Conservation (phyloP, 2,888 invertebrate genomes). For the Sicus ferrugineus region DNA sequence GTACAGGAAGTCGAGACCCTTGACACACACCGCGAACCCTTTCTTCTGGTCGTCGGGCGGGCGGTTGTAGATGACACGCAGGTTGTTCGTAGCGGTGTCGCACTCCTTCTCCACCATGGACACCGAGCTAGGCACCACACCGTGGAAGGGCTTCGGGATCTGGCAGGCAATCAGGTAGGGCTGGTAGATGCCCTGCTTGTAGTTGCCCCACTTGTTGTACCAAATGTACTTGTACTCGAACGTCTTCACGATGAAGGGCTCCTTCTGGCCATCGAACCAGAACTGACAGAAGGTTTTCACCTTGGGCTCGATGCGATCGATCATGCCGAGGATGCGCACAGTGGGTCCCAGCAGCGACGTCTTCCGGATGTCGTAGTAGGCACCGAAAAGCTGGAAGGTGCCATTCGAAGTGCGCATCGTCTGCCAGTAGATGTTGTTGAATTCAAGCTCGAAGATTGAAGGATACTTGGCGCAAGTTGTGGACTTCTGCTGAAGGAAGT, state of each 20-base stretch:
- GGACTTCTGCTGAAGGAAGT: constrained; percentile 69
- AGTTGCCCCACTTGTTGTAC: constrained; percentile 95
- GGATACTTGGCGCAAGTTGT: constrained; percentile 84
- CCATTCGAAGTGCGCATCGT: constrained; percentile 81
- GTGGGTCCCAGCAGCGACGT: constrained; percentile 83
- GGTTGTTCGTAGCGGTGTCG: constrained; percentile 84
- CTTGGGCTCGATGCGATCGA: constrained; percentile 86
- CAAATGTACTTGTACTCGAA: constrained; percentile 94
- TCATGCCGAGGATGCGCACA: constrained; percentile 86
- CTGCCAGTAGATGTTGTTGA: constrained; percentile 95
- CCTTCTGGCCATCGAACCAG: constrained; percentile 86
- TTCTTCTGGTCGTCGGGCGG: constrained; percentile 72
- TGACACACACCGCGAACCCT: constrained; percentile 91
- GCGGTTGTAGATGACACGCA: constrained; percentile 82
- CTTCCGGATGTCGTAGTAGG: constrained; percentile 84
- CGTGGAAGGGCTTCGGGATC: constrained; percentile 77
- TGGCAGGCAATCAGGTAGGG: constrained; percentile 90
- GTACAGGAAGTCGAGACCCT: constrained; percentile 91
- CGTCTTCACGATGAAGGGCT: constrained; percentile 81
- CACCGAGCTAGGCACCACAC: constrained; percentile 81
- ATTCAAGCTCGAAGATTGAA: constrained; percentile 87
- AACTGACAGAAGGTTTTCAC: constrained; percentile 85
- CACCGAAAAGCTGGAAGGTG: constrained; percentile 90
- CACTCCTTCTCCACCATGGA: constrained; percentile 86
- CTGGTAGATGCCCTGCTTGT: constrained; percentile 88